phyloP scores from a whole-genome alignment of 37 sponge, comb jelly and placozoan species.

The Halisarca cf. caerulea region DNA sequence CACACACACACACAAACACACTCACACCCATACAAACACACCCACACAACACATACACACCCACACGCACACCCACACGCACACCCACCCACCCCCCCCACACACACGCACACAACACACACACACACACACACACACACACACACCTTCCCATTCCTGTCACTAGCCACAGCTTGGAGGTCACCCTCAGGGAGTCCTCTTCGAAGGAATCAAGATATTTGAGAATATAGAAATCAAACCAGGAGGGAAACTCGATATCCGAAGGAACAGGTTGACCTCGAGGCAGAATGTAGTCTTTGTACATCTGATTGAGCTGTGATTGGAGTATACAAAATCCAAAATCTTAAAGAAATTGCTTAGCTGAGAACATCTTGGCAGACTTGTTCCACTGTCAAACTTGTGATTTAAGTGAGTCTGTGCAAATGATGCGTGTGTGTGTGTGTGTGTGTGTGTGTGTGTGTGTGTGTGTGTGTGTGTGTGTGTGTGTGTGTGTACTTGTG shows the following conservation, averaged over 20 bases:
- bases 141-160: slow-evolving; percentile 5
- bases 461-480: no score
- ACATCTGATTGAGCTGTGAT: slow-evolving; percentile 15
- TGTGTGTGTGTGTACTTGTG: no score
- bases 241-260: slow-evolving; percentile 9
- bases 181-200: background rate
- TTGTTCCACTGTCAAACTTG: no score
- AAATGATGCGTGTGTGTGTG: no score
- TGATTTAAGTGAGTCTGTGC: no score
- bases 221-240: slow-evolving; percentile 18
- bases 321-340: background rate
- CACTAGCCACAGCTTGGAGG: slow-evolving; percentile 17
- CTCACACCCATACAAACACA: background rate
- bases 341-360: no score
- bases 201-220: background rate
- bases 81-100: background rate
- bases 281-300: slow-evolving; percentile 12
- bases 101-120: background rate
- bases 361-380: no score
- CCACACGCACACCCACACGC: background rate
- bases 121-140: background rate
- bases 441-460: no score
- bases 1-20: background rate
- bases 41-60: background rate
- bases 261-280: background rate